Base-by-base conservation (phyloP, 2,888 invertebrate genomes). In the Luffia ferchaultella region DNA sequence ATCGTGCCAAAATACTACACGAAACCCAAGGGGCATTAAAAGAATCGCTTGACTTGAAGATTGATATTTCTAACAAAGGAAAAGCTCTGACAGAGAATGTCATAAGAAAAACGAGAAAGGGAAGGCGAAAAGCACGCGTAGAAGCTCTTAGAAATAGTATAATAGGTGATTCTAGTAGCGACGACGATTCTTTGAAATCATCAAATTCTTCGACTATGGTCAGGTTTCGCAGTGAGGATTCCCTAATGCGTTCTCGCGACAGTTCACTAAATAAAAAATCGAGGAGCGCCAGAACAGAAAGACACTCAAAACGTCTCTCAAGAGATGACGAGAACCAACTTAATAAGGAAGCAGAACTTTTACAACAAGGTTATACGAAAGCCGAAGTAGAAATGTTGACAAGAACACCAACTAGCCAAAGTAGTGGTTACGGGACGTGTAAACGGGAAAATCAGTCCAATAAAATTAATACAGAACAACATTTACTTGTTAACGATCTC, bases 281-380 rank as follows among this genome's bases (percentile, higher is more conserved):
- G 20, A 83, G 93, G 50, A 87, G 89, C 18, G 93, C 93, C 0
- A 85, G 94, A 60, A 93, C 93, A 49, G 93, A 94, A 67, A 85
- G 93, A 50, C 93, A 93, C 63, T 89, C 91, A 51, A 91, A 91
- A 63, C 85, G 93, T 50, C 71, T 92, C 57, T 91, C 90, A 15
- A 85, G 89, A 52, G 92, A 91, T 57, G 90, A 91, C 41, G 90
- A 90, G 62, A 75, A 78, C 53, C 78, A 82, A 57, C 63, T 85
- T 3, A 85, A 85, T 53, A 82, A 82, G 62, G 88, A 88, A 73
- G 82, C 85, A 18, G 83, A 85, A 58, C 58, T 84, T 52, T 58
- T 84, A 49, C 83, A 84, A 54, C 84, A 80, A 64, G 84, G 84
- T 40, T 83, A 73, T 65, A 84, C 75, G 54, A 86, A 73, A 62